Percentiles rank a stretch among this genome's conserved stretches.
Evolutionary conservation across 2,113 vertebrate genomes (phyloP).

Genomic region (Phaethon lepturus): DNA sequence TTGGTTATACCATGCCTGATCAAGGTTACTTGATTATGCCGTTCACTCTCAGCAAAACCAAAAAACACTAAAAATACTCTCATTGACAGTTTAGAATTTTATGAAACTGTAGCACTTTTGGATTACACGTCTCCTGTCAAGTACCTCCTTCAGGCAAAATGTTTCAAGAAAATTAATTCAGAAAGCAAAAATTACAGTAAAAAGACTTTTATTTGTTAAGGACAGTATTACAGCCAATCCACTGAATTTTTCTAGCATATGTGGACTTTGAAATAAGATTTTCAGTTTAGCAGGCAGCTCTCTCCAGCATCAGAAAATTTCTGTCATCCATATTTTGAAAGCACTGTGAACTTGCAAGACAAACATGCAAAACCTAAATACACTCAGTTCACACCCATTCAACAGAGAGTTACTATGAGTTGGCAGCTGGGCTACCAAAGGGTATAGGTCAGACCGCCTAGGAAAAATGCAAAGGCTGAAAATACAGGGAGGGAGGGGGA

Average conservation of each 20-base stretch:
- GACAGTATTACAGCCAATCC: neutral
- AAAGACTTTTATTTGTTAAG: neutral
- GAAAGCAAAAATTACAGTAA: neutral
- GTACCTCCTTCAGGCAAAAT: neutral
- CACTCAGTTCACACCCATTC: fast-evolving
- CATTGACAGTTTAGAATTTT: neutral
- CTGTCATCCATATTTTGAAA: neutral
- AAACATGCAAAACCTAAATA: neutral
- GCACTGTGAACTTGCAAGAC: neutral
- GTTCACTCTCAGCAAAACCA: neutral
- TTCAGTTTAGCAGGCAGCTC: neutral
- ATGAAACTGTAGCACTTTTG: neutral
- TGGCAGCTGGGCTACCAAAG: neutral
- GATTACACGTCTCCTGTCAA: neutral
- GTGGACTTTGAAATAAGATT: neutral
- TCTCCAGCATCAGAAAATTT: neutral
- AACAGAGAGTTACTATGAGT: fast-evolving
- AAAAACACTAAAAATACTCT: neutral
- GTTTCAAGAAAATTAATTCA: neutral
- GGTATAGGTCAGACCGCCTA: fast-evolving
- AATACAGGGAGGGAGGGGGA: neutral
- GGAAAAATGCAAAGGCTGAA: neutral
- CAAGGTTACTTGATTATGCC: neutral
- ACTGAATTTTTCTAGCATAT: neutral
- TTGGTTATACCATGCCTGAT: neutral